These are phyloP conservation scores for Plectus sambesii DNA, from an alignment of 1,140 invertebrate genomes.

Conservation along the genomic window DNA sequence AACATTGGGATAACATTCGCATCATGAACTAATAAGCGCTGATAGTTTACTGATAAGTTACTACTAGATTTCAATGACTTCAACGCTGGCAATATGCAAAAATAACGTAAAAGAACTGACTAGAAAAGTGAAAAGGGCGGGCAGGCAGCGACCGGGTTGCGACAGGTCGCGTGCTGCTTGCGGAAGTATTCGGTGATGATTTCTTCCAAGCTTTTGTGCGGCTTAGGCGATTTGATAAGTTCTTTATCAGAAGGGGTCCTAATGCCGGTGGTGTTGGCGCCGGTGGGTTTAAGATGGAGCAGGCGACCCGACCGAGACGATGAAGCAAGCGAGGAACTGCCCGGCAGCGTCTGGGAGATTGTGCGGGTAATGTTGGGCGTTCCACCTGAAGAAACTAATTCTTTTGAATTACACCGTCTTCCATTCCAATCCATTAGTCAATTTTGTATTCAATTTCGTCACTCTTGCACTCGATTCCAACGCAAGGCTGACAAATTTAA, in stretches of 20 bases:
- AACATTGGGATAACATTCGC: too few species aligned
- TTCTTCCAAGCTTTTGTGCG: slow-evolving; percentile 28
- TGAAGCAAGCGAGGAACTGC: slow-evolving; percentile 5
- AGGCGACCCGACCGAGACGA: not conserved
- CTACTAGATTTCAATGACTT: too few species aligned
- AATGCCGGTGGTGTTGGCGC: slow-evolving; percentile 16
- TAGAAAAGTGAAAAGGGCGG: slow-evolving; percentile 52
- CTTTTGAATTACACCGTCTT: too few species aligned
- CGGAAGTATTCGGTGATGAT: slow-evolving; percentile 48
- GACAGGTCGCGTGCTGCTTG: slow-evolving; percentile 61
- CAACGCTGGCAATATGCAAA: not conserved
- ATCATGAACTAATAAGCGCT: too few species aligned
- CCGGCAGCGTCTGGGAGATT: slow-evolving; percentile 14
- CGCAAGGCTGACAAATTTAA: too few species aligned
- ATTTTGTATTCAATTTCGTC: too few species aligned
- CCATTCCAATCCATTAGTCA: too few species aligned
- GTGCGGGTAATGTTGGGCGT: too few species aligned
- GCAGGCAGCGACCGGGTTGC: slow-evolving; percentile 53
- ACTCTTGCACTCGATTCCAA: too few species aligned
- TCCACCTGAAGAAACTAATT: too few species aligned
- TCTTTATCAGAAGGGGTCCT: slow-evolving; percentile 10
- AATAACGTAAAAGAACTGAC: slow-evolving; percentile 28
- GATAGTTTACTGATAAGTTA: too few species aligned
- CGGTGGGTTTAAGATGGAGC: slow-evolving; percentile 8
- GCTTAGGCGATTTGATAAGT: slow-evolving; percentile 15